Conservation (phyloP, 2,797 vertebrate species). For the Semotilus atromaculatus region DNA sequence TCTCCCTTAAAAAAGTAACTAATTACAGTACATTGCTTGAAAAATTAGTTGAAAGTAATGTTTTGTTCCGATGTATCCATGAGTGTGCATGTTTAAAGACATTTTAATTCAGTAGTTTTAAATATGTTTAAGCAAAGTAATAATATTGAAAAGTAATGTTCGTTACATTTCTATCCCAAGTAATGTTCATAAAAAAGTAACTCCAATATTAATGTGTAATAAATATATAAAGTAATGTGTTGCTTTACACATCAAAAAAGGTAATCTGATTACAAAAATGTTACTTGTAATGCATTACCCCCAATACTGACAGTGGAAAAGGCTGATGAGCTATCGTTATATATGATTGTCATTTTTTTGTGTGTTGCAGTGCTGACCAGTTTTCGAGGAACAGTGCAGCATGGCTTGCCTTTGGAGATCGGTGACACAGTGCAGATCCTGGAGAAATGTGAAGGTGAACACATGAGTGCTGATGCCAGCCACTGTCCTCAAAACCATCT, state of each 20-base stretch:
- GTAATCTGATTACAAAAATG: background rate
- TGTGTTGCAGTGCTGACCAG: slow-evolving; percentile 89
- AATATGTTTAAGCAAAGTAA: too few species aligned
- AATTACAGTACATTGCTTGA: too few species aligned
- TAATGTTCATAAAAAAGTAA: too few species aligned
- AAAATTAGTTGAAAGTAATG: too few species aligned
- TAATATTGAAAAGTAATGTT: too few species aligned
- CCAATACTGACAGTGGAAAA: background rate
- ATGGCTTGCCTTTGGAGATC: slow-evolving; percentile 94
- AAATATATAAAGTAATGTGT: too few species aligned
- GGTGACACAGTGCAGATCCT: slow-evolving; percentile 98
- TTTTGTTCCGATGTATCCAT: too few species aligned
- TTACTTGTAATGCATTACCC: background rate
- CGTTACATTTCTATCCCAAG: too few species aligned
- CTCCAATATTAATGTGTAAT: too few species aligned
- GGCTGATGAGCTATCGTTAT: background rate
- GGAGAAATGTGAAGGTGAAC: slow-evolving; percentile 94
- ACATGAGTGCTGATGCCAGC: slow-evolving; percentile 52
- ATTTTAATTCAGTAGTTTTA: too few species aligned
- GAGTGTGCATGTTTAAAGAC: too few species aligned
- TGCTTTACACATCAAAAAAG: background rate
- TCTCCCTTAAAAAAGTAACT: too few species aligned
- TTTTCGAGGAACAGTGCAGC: slow-evolving; percentile 93
- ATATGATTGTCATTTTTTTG: slow-evolving; percentile 7
- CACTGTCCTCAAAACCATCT: background rate